Conservation (phyloP, 1,140 invertebrate species). For the Glomeris maerens region DNA sequence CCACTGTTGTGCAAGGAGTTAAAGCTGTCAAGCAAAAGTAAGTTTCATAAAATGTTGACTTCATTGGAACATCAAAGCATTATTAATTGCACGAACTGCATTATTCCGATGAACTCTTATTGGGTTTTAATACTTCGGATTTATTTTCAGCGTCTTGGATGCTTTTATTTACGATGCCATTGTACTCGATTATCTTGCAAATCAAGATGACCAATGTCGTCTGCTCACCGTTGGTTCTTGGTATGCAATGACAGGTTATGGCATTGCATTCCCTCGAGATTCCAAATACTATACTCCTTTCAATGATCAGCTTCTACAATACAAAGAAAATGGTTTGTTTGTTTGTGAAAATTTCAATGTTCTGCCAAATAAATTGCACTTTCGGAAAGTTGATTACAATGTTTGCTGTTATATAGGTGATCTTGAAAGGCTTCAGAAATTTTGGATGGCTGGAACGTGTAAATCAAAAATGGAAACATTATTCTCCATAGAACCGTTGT, state of each 20-base stretch:
- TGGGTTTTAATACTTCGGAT: neutral
- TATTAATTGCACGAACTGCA: neutral
- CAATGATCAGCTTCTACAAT: slow-evolving; percentile 84
- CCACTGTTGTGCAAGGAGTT: slow-evolving; percentile 76
- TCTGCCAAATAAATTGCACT: slow-evolving; percentile 5
- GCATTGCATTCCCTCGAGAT: slow-evolving; percentile 86
- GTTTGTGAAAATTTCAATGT: slow-evolving; percentile 2
- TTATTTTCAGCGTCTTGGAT: slow-evolving; percentile 60
- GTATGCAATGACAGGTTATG: slow-evolving; percentile 84
- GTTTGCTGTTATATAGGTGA: slow-evolving; percentile 44
- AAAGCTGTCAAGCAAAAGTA: slow-evolving; percentile 73
- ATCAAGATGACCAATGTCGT: slow-evolving; percentile 90
- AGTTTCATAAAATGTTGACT: slow-evolving; percentile 17
- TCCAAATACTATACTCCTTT: slow-evolving; percentile 91
- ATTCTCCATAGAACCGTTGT: slow-evolving; percentile 58
- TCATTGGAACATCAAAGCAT: neutral
- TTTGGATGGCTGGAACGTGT: slow-evolving; percentile 96
- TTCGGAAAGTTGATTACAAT: neutral
- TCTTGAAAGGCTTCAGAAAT: slow-evolving; percentile 78
- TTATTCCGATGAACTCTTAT: neutral
- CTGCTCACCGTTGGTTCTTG: slow-evolving; percentile 87
- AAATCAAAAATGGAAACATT: slow-evolving; percentile 32
- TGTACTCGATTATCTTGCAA: slow-evolving; percentile 88
- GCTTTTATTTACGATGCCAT: slow-evolving; percentile 98
- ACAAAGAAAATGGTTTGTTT: slow-evolving; percentile 75